Conservation (phyloP, 2,113 vertebrate genomes). For the Cariama cristata region DNA sequence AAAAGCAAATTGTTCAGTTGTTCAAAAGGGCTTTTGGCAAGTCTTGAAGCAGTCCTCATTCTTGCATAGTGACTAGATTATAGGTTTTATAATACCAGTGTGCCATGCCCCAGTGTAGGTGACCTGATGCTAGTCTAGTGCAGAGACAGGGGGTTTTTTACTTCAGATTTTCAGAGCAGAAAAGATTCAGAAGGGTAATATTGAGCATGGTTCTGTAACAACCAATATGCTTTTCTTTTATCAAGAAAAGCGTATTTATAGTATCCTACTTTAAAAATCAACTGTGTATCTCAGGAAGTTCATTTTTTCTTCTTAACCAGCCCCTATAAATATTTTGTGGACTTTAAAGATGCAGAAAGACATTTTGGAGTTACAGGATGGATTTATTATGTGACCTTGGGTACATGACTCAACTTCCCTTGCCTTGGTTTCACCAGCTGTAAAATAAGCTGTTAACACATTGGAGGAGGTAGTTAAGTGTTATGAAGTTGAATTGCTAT, state of each 20-base stretch:
- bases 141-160: not conserved
- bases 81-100: not conserved
- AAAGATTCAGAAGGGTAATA: not conserved
- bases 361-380: not conserved
- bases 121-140: not conserved
- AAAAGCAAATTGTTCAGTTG: not conserved
- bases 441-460: slow-evolving; percentile 15
- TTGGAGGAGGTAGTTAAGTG: not conserved
- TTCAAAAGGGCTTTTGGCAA: not conserved
- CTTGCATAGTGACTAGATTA: not conserved
- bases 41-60: not conserved
- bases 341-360: not conserved
- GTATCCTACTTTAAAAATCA: not conserved
- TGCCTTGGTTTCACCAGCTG: not conserved
- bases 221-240: not conserved
- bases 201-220: not conserved
- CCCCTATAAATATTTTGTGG: not conserved
- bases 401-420: not conserved
- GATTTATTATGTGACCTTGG: not conserved
- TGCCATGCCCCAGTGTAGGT: not conserved
- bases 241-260: not conserved
- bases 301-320: not conserved
- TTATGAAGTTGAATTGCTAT: not conserved
- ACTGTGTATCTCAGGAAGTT: not conserved
- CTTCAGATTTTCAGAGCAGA: not conserved